These are phyloP conservation scores for Drosophila gaucha DNA, from an alignment of 2,888 invertebrate genomes.

Conservation along the genomic window DNA sequence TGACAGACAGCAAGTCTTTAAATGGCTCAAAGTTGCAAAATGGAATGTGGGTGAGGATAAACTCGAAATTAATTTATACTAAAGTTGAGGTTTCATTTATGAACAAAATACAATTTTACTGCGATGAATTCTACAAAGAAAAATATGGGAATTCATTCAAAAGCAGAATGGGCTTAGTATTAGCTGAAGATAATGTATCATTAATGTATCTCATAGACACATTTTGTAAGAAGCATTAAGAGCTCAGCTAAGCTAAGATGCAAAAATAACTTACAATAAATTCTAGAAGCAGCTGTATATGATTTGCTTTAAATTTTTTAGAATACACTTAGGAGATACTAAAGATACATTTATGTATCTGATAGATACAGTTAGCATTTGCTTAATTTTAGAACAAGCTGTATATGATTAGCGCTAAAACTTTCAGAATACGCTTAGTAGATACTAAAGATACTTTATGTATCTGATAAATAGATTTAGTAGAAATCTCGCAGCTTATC, in stretches of 20 bases:
- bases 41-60: neutral
- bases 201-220: neutral
- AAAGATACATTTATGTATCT: too few relatives aligned
- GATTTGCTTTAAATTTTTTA: too few relatives aligned
- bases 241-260: too few relatives aligned
- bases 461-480: neutral
- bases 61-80: neutral
- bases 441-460: neutral
- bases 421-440: too few relatives aligned
- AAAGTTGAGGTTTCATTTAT: neutral
- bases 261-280: too few relatives aligned
- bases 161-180: neutral
- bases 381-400: neutral
- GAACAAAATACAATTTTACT: neutral
- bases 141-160: too few relatives aligned
- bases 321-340: too few relatives aligned
- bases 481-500: neutral
- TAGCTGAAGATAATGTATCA: too few relatives aligned
- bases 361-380: too few relatives aligned
- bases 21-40: constrained; percentile 14
- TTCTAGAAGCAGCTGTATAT: neutral
- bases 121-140: neutral
- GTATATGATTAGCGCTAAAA: too few relatives aligned
- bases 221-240: too few relatives aligned
- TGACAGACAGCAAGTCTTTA: constrained; percentile 19